Evolutionary conservation across 2,797 vertebrate species (phyloP), one percentile per base, ranked within the genome.

Genomic region (Acestrorhynchus altus): DNA sequence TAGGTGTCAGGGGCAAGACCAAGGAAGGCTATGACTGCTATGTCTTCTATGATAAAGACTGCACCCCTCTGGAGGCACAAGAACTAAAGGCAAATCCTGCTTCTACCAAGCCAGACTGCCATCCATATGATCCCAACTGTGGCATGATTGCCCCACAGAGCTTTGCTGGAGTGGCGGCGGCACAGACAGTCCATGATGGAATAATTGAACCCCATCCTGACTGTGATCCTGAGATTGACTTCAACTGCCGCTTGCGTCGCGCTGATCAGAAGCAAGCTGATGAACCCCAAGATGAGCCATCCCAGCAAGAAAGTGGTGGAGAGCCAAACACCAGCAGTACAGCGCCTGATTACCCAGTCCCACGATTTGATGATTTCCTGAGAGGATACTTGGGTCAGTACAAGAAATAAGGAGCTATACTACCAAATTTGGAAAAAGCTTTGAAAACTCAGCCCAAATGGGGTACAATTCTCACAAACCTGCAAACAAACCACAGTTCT

Each of bases 21-120:
- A 92, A 89, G 85, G 93, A 94, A n/a, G 93, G 93, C 82, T 18
- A 94, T 47, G 90, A 93, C 88, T 94, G 94, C 88, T 94, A 87
- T 74, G 82, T 94, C 87, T 89, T 90, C 87, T 94, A 94, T 76
- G 93, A 94, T 84, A 90, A 92, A 83, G 93, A 91, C 83, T 94
- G 94, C 90, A 88, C 66, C 61, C 90, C 90, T 0, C 72, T 90
- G 80, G 81, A 86, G 77, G 54, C 84, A 59, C 77, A 72, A 61
- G 13, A 78, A 1, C 10, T 57, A 0, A 72, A 80, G 51, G 83
- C 83, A 69, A 86, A 79, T 39, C 61, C 78, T 11, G 47, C 71
- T n/a, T 65, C n/a, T 31, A 18, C 68, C 73, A 80, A 77, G 61
- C 76, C 89, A 61, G 76, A 78, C 85, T 94, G 94, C 83, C 94